A percentile compares a stretch with the other conserved stretches of the same genome.
Evolutionary conservation across 1,140 invertebrate species (phyloP).

Genomic region (Habropoda laboriosa): DNA sequence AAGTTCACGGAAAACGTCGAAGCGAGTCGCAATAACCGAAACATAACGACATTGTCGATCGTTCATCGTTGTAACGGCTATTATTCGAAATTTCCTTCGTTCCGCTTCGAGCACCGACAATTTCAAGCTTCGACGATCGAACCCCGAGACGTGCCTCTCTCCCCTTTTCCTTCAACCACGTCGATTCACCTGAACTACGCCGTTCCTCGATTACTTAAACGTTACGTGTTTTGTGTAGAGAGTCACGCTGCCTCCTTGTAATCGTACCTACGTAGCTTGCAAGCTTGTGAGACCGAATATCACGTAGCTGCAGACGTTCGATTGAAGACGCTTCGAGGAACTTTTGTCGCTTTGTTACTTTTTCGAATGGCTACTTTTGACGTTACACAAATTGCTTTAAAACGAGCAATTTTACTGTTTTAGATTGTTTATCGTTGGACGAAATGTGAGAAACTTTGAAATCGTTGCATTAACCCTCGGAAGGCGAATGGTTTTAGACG

Average conservation of each 20-base stretch:
- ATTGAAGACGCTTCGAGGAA: background rate
- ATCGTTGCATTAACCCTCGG: too few relatives aligned
- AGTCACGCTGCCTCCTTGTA: background rate
- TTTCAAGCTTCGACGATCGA: constrained; percentile 42
- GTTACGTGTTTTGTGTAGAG: constrained; percentile 16
- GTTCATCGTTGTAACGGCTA: constrained; percentile 18
- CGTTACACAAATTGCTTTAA: too few relatives aligned
- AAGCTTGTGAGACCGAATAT: background rate
- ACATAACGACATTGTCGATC: constrained; percentile 38
- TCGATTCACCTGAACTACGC: constrained; percentile 6
- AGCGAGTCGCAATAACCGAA: constrained; percentile 20
- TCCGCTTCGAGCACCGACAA: constrained; percentile 17
- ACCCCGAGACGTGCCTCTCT: background rate
- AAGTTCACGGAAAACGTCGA: constrained; percentile 32
- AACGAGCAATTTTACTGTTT: too few relatives aligned
- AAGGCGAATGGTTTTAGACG: too few relatives aligned
- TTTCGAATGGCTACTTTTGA: background rate
- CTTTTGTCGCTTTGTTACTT: background rate
- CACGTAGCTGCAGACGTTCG: background rate
- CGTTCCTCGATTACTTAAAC: constrained; percentile 20
- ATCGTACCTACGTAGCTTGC: background rate
- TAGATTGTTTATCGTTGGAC: too few relatives aligned
- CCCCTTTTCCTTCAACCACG: background rate
- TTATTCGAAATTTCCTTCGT: constrained; percentile 41
- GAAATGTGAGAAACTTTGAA: too few relatives aligned